Percentiles rank a stretch among this genome's conserved stretches.
Evolutionary conservation across 2,888 invertebrate genomes (phyloP).

Genomic region (Hemicrepidius hirtus): DNA sequence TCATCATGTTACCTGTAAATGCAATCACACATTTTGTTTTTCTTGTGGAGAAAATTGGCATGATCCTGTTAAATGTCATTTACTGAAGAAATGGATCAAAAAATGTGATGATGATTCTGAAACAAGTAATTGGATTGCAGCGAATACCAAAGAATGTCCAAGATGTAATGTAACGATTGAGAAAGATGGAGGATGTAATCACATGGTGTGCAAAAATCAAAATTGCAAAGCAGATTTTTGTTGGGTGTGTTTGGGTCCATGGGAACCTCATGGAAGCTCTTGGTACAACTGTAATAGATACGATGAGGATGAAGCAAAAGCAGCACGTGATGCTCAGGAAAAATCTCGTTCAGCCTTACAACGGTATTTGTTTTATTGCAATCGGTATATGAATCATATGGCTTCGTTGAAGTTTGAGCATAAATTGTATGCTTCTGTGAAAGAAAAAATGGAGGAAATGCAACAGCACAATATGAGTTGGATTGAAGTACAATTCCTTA

Average conservation of each 20-base stretch:
- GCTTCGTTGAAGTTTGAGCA: conserved; percentile 98
- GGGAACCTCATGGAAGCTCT: conserved; percentile 98
- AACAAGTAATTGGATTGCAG: conserved; percentile 99
- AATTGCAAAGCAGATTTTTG: conserved; percentile 99
- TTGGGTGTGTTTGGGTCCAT: conserved; percentile 99
- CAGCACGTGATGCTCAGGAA: conserved; percentile 97
- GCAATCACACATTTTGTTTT: conserved; percentile 96
- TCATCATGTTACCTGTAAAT: conserved; percentile 94
- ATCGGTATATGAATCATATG: conserved; percentile 99
- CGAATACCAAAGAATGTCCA: conserved; percentile 99
- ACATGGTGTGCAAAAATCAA: conserved; percentile 99
- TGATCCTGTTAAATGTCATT: conserved; percentile 96
- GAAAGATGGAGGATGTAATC: conserved; percentile 99
- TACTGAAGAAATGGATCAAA: conserved; percentile 97
- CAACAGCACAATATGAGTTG: conserved; percentile 99
- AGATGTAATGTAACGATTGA: conserved; percentile 98
- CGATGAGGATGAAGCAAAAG: conserved; percentile 97
- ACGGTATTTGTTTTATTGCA: conserved; percentile 98
- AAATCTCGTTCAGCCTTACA: conserved; percentile 94
- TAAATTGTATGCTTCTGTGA: conserved; percentile 96
- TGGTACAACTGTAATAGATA: conserved; percentile 98
- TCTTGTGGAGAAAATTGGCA: conserved; percentile 98
- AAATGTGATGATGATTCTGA: conserved; percentile 99
- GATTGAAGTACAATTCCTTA: conserved; percentile 99
- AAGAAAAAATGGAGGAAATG: conserved; percentile 99